Base-by-base conservation (phyloP, 2,888 invertebrate genomes). In the Drosophila sordidula region DNA sequence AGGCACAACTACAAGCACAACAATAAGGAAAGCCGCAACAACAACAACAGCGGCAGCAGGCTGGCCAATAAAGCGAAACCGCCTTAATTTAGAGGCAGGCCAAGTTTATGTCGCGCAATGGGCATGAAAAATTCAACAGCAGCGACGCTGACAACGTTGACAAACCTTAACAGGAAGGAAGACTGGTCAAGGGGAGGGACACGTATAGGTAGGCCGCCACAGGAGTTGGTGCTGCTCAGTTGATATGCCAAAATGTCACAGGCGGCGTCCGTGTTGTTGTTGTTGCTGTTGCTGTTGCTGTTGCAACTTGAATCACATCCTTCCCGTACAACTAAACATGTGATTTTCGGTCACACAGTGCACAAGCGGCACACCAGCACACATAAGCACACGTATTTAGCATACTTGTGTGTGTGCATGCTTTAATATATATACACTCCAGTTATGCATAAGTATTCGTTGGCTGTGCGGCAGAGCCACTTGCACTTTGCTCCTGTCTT, bases 301-400 rank as follows among this genome's bases (percentile, higher is more conserved):
- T 74, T 89, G 85, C 87, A 84, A 89, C 91, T 89, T 89, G 89
- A 90, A 91, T 90, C 90, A 90, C 91, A 91, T 91, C 90, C 90
- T 90, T 90, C 90, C 91, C 80, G 81, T 88, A 82, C 80, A 90
- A 76, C 86, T 81, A 87, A 90, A 91, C 91, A 91, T 88, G 89
- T 89, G 87, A 90, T 90, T 90, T 89, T 90, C 86, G 87, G 86
- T 87, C 82, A 77, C 69, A 71, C 83, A 79, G 68, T 80, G 79
- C 80, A 76, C 70, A 78, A 64, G 66, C 67, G 42, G 59, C 46
- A 58, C 12, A 58, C 62, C 62, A 26, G 42, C 25, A 34, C 61
- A 52, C 47, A 70, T 34, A 51, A 62, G 58, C n/a, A 41, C 57
- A 58, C 32, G 32, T 41, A 57, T 57, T 32, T 46, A 25, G 12